Percentiles rank a stretch among this genome's conserved stretches.
These are phyloP conservation scores for Crocidura indochinensis DNA, from an alignment of 2,797 vertebrate genomes.

Conservation along the genomic window DNA sequence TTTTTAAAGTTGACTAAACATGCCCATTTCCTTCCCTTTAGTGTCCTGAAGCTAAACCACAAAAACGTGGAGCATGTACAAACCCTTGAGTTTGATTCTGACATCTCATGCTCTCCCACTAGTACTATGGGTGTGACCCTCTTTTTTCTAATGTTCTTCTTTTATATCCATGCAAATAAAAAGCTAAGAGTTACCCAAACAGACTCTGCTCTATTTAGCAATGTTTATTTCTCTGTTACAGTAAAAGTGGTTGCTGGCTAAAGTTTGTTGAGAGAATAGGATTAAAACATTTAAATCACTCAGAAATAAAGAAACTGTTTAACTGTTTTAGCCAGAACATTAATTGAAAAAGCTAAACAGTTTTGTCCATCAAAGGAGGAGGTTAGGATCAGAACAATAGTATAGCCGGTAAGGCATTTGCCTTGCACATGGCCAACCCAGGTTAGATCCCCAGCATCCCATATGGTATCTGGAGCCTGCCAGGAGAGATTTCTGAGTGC, in stretches of 20 bases:
- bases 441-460: too few species aligned
- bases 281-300: background rate
- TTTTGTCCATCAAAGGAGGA: background rate
- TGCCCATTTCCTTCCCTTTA: background rate
- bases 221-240: background rate
- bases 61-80: background rate
- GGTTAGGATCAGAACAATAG: background rate
- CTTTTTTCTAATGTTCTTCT: background rate
- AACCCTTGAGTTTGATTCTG: too few species aligned
- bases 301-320: background rate
- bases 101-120: too few species aligned
- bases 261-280: background rate
- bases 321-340: background rate
- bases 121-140: too few species aligned
- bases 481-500: too few species aligned
- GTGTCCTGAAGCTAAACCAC: background rate
- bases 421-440: too few species aligned
- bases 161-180: background rate
- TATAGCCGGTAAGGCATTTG: too few species aligned
- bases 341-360: background rate
- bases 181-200: slow-evolving; percentile 3
- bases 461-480: too few species aligned
- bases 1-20: background rate
- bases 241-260: background rate
- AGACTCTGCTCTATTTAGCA: background rate